Base-by-base conservation (phyloP, 1,140 invertebrate genomes). In the Drosophila grimshawi region DNA sequence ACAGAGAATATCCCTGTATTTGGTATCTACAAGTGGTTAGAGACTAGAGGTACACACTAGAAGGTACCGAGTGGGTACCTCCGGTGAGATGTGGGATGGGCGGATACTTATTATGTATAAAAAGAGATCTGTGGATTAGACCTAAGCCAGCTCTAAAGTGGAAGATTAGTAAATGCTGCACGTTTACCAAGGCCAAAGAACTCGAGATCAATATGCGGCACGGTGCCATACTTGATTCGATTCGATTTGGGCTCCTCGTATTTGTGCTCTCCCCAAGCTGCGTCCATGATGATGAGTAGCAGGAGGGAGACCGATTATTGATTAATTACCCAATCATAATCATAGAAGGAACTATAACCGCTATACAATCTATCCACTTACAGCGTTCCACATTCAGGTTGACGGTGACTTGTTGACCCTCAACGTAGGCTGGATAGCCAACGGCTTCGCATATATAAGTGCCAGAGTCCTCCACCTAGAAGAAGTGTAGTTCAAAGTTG, bases 391-490 rank as follows among this genome's bases (percentile, higher is more conserved):
- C 96, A 29, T 93, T 94, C 1, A 97, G 93, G 55, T 94, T 92
- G 0, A 96, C 96, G 41, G 93, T 93, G 8, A 96, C 93, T 80
- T 93, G 93, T 76, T 93, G 93, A 62, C 95, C 95, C 8, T 92
- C 92, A 19, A 92, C 91, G 52, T 86, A 77, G 64, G 39, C 76
- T 37, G 88, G 93, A 82, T 95, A 96, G 19, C 94, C 94, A 19
- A 95, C 91, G 3, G 97, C 97, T 92, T 97, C 95, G 92, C 97
- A 98, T 53, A 97, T 94, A 91, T 98, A 98, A 1, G 94, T 94
- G 39, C 97, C 97, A 32, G 94, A 93, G 73, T 98, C 95, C 37
- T 95, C 94, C 0, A 96, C 65, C 94, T 96, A 72, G 11, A 11
- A 3, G 27, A 5, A 35, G 8, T 3, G 19, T 3, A 33, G 3